Conservation (phyloP, 2,113 vertebrate species). For the Syngnathus typhle region DNA sequence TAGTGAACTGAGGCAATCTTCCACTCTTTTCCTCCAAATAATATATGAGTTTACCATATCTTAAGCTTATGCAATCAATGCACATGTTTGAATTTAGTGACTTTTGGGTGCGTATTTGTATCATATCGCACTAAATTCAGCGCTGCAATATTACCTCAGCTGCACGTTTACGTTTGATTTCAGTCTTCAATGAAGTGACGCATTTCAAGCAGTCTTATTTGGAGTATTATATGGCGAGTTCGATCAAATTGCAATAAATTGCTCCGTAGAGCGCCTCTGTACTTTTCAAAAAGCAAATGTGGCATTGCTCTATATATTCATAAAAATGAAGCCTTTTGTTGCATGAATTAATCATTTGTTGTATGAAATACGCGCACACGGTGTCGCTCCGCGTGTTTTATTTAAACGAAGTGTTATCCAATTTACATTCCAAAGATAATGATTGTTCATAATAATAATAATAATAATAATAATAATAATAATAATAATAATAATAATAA, state of each 20-base stretch:
- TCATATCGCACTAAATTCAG: conserved; percentile 53
- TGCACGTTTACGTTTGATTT: conserved; percentile 43
- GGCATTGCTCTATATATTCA: conserved; percentile 38
- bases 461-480: conserved; percentile 12
- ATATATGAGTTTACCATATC: no score
- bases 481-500: conserved; percentile 8
- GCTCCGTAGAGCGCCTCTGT: no score
- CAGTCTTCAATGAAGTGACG: conserved; percentile 62
- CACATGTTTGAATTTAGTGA: no score
- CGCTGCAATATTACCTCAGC: conserved; percentile 71
- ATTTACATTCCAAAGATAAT: conserved; percentile 71
- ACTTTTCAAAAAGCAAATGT: no score
- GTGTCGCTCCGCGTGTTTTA: conserved; percentile 26
- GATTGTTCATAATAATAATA: conserved; percentile 15
- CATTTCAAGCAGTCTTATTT: conserved; percentile 54
- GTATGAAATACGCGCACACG: conserved; percentile 29
- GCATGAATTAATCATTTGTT: conserved; percentile 56
- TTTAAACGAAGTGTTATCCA: conserved; percentile 32
- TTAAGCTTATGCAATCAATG: no score
- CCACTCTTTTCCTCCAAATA: no score
- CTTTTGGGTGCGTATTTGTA: neutral
- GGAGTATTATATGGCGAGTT: neutral
- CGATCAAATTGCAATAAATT: no score
- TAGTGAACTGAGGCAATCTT: no score
- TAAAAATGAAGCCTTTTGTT: conserved; percentile 45